These are phyloP conservation scores for Ophiodon elongatus DNA, from an alignment of 2,113 vertebrate species.

Conservation along the genomic window DNA sequence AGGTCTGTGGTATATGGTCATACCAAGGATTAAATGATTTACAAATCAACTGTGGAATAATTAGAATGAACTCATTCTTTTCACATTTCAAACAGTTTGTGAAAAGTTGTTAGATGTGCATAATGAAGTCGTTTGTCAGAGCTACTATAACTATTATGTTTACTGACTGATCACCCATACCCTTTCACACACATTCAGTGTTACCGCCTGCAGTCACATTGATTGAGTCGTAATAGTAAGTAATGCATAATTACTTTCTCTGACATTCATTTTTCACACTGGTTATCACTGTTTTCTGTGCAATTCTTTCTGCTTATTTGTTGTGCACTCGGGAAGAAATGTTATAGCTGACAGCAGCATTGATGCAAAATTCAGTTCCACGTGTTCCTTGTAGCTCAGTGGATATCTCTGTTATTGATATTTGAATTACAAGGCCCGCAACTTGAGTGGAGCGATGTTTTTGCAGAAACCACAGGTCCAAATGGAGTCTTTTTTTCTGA, in stretches of 20 bases:
- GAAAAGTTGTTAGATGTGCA: slow-evolving; percentile 8
- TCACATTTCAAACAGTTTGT: not conserved
- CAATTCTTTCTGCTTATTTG: slow-evolving; percentile 13
- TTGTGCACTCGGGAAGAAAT: not conserved
- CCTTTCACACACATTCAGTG: not conserved
- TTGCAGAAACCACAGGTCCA: slow-evolving; percentile 40
- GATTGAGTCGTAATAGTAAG: not conserved
- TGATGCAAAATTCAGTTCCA: slow-evolving; percentile 1
- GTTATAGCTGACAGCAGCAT: not conserved
- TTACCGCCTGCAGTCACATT: not conserved
- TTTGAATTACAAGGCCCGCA: slow-evolving; percentile 47
- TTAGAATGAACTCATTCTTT: not conserved
- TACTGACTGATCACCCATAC: not conserved
- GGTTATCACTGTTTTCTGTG: not conserved
- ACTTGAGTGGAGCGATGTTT: slow-evolving; percentile 51
- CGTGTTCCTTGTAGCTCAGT: slow-evolving; percentile 17
- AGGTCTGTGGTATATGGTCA: slow-evolving; percentile 1
- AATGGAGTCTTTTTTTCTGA: slow-evolving; percentile 22
- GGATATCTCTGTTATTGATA: slow-evolving; percentile 44
- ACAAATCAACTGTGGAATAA: slow-evolving; percentile 11
- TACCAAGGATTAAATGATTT: slow-evolving; percentile 43
- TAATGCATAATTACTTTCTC: not conserved
- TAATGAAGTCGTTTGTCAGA: slow-evolving; percentile 8
- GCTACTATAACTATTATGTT: slow-evolving; percentile 13
- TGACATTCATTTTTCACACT: not conserved